Base-by-base conservation (phyloP, 1,140 invertebrate species). In the Tetragnatha versicolor region DNA sequence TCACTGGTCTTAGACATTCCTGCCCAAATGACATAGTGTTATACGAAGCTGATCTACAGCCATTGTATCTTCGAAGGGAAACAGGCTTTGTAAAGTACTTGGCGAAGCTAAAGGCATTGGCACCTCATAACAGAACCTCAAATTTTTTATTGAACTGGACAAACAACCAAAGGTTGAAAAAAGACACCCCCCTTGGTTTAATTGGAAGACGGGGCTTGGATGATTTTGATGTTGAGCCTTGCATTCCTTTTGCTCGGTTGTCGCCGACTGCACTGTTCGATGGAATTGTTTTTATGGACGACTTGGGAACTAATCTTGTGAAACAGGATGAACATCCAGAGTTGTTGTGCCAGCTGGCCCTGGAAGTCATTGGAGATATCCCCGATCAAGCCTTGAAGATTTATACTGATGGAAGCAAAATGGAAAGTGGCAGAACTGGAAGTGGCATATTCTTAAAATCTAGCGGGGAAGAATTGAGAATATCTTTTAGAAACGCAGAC, bases 161-260 rank as follows among this genome's bases (percentile, higher is more conserved):
- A 68, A 51, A 25, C n/a, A 69, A 69, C 14, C 66, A 69, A n/a
- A 51, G 29, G 1, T 31, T 51, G 45, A 53, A 33, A 35, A 69
- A 53, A 10, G 65, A 53, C 3, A 51, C 0, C 3, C 47, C 0
- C 35, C 66, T 69, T 69, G 66, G 66, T 53, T 69, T 69, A 31
- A 49, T 66, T 22, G 29, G 6, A 29, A 66, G 37, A n/a, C 27
- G 49, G 63, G 39, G 1, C 31, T 69, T 69, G 29, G 29, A 2
- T 29, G 45, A 69, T 20, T 35, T 68, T 47, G 47, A 53, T 29
- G 29, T 53, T 35, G 29, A 53, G 47, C 31, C 66, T 3, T 35
- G 0, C 14, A 35, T 51, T 69, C 31, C 47, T 69, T 69, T 69
- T 53, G 37, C 6, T 51, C n/a, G 7, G 20, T 17, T 49, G 65